Evolutionary conservation across 2,888 invertebrate species (phyloP), one percentile per base, ranked within the genome.

Genomic region (Amblyjoppa proteus): DNA sequence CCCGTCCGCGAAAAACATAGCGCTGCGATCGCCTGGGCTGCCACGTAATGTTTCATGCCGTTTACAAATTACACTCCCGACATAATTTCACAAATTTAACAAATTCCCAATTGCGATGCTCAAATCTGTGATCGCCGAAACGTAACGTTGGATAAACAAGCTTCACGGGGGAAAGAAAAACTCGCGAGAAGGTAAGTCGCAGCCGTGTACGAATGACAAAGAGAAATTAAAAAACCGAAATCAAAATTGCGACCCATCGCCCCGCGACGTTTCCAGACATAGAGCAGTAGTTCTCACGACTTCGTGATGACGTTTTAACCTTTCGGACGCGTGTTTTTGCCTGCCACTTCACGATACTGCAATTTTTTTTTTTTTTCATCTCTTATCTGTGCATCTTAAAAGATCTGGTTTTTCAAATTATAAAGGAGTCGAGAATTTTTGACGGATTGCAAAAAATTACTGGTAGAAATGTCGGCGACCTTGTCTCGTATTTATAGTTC

Each of bases 1-100:
- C 28, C 76, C 79, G 76, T 51, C 45, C 25, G 9, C 38, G 78
- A 53, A 83, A 81, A 69, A 84, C 66, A 87, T 64, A 87, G 89
- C 92, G 92, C 88, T 70, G 51, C 88, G 66, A 85, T 92, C 92
- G 90, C 83, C 61, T 81, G 85, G 87, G 88, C 90, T 92, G 93
- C 93, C 93, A 93, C 93, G 93, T 93, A 93, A 93, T 93, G 93
- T 93, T 92, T 91, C 92, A 90, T 93, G 91, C 90, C 90, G 92
- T 92, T 90, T 89, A 89, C 88, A 87, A 91, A 90, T 89, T 89
- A 87, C 90, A 80, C 90, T 88, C 88, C 84, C 86, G 82, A 87
- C 80, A 90, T 86, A 90, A 89, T 91, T 89, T 83, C 88, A 87
- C 81, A 88, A 89, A 90, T 91, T 90, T 91, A 87, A 84, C 81